Evolutionary conservation across 2,888 invertebrate species (phyloP).

Genomic region (Tipula confusa): DNA sequence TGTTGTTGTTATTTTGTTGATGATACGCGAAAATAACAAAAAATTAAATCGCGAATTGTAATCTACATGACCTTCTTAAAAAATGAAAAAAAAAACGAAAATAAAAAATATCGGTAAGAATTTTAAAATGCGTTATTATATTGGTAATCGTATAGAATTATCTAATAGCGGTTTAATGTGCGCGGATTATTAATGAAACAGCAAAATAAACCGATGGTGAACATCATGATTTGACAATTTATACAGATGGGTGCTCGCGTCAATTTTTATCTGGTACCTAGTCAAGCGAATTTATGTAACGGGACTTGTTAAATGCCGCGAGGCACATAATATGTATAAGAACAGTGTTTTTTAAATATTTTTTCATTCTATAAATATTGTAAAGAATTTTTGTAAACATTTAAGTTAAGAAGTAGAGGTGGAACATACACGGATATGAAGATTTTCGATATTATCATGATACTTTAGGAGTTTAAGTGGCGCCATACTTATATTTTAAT

Average conservation of each 20-base stretch:
- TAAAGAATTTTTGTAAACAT: too few relatives aligned
- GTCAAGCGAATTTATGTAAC: not conserved
- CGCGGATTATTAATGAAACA: not conserved
- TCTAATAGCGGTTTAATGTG: not conserved
- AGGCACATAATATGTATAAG: not conserved
- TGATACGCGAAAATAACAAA: not conserved
- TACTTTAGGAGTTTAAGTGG: too few relatives aligned
- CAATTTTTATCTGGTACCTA: not conserved
- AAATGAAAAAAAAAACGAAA: not conserved
- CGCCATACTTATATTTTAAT: too few relatives aligned
- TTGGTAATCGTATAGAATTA: not conserved
- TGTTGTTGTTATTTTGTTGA: not conserved
- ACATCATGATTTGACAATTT: not conserved
- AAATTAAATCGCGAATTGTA: not conserved
- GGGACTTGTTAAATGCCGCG: not conserved
- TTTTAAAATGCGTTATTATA: not conserved
- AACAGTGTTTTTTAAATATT: too few relatives aligned
- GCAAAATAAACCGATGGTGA: not conserved
- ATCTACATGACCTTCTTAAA: constrained; percentile 13
- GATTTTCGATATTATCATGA: too few relatives aligned
- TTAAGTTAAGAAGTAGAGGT: too few relatives aligned
- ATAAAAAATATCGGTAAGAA: not conserved
- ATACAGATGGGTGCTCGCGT: not conserved
- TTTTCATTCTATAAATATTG: too few relatives aligned
- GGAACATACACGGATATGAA: too few relatives aligned